Evolutionary conservation across 2,113 vertebrate species (phyloP), one percentile per base, ranked within the genome.

Genomic region (Sapayoa aenigma): DNA sequence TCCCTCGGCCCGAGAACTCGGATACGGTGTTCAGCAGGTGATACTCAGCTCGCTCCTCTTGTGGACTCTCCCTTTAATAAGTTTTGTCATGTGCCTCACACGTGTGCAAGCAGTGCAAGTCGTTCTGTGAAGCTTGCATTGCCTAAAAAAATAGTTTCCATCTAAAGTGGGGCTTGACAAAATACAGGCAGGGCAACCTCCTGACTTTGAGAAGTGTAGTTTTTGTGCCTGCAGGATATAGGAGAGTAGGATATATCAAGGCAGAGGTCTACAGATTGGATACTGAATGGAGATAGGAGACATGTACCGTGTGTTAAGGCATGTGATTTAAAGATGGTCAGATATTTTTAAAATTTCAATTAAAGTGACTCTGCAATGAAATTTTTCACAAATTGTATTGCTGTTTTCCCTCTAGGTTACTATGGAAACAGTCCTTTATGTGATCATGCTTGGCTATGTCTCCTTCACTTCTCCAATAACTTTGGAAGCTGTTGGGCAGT

Each of bases 401-500:
- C 89, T 96, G 93, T 95, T 96, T 96, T 96, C 53, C 53, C 30
- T 87, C 65, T 49, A 65, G 86, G 95, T 97, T 97, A 82, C 96
- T 92, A 96, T 97, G 93, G 96, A 94, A 97, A 97, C 94, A 47
- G 80, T 81, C 33, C 39, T 77, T 86, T 94, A 89, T 94, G 84
- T 0, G 22, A 89, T 96, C 93, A 68, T 78, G 84, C 76, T 97
- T 97, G 89, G 94, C 93, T 93, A 24, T 90, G 76, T 86, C 86
- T 92, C 73, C 78, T 91, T 80, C 76, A 89, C 80, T 95, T 93
- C 86, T 93, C 73, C 93, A 95, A 68, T 93, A 96, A 97, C 86
- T 97, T 95, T 72, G 91, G 91, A 97, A 93, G 69, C 73, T 94
- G 56, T 95, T 92, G 93, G 93, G 94, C 89, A 95, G 93, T 93